Base-by-base conservation (phyloP, 2,113 vertebrate species). In the Rhea americana region DNA sequence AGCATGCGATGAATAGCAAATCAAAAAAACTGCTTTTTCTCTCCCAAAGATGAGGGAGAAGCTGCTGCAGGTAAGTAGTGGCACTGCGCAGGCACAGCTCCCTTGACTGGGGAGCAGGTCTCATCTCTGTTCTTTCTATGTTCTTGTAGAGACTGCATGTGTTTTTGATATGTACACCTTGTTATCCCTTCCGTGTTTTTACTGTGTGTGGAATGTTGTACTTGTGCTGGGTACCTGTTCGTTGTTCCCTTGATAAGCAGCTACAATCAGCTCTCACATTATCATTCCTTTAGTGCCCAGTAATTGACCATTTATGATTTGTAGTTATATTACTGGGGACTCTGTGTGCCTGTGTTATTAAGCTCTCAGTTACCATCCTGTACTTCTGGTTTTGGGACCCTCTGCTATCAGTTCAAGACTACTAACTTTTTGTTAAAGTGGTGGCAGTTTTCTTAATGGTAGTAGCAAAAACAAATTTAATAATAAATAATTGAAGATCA, bases 341-440 rank as follows among this genome's bases (percentile, higher is more conserved):
- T 81, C 53, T 76, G 9, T 53, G 28, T 59, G 9, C 30, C 28
- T 48, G 14, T 32, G 19, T 65, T 53, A 66, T 55, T 16, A 14
- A 72, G 41, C 37, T 80, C 12, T 76, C 17, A 37, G 2, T 53
- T 88, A 30, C 48, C 17, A 55, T 59, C 48, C 20, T 84, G 17
- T 1, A 4, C 3, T 1, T 25, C 25, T 8, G 28, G 3, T 79
- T 28, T 74, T 51, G 37, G 43, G 4, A 87, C 0, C 14, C 39
- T 84, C 30, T 62, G 71, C 30, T 75, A 28, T 6, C 43, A 50
- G 19, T 55, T 48, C 43, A 17, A n/a, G 51, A 75, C 45, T 26
- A 72, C 14, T 28, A 78, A 11, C 20, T 55, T 91, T 66, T 83
- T 39, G 20, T 13, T 58, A 9, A 78, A 53, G 21, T 47, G 41